These are phyloP conservation scores for Chymomyza amoena DNA, from an alignment of 2,888 invertebrate genomes.

Conservation along the genomic window DNA sequence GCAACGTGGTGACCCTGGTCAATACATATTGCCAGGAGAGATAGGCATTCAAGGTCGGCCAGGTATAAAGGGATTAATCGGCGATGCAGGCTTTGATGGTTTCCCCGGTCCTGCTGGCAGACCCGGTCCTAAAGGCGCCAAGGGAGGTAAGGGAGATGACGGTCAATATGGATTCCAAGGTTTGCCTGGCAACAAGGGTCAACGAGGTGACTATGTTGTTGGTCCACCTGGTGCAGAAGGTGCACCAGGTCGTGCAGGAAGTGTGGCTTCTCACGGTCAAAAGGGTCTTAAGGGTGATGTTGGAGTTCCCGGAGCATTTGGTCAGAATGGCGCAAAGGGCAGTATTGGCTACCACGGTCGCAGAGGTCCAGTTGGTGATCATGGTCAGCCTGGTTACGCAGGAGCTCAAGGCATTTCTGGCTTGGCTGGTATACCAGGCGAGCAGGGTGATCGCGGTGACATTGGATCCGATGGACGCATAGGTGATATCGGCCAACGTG, in stretches of 20 bases:
- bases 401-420: slow-evolving; percentile 66
- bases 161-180: slow-evolving; percentile 82
- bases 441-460: slow-evolving; percentile 80
- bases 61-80: slow-evolving; percentile 79
- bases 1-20: slow-evolving; percentile 78
- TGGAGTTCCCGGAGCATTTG: slow-evolving; percentile 75
- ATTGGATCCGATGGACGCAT: slow-evolving; percentile 80
- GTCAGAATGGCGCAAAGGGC: slow-evolving; percentile 78
- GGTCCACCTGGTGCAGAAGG: slow-evolving; percentile 77
- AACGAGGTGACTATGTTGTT: slow-evolving; percentile 76
- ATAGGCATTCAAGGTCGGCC: slow-evolving; percentile 76
- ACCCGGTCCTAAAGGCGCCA: slow-evolving; percentile 81
- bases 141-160: slow-evolving; percentile 81
- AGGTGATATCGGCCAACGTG: slow-evolving; percentile 76
- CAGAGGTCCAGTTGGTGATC: slow-evolving; percentile 78
- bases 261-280: slow-evolving; percentile 72
- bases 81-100: slow-evolving; percentile 80
- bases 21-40: slow-evolving; percentile 76
- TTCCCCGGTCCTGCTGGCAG: slow-evolving; percentile 79
- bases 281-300: slow-evolving; percentile 79
- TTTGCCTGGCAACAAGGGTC: slow-evolving; percentile 80
- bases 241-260: slow-evolving; percentile 78
- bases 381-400: slow-evolving; percentile 71
- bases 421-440: slow-evolving; percentile 71
- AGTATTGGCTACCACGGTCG: slow-evolving; percentile 79